Percentiles rank a stretch among this genome's conserved stretches.
These are phyloP conservation scores for Girardinus metallicus DNA, from an alignment of 2,797 vertebrate genomes.

Conservation along the genomic window DNA sequence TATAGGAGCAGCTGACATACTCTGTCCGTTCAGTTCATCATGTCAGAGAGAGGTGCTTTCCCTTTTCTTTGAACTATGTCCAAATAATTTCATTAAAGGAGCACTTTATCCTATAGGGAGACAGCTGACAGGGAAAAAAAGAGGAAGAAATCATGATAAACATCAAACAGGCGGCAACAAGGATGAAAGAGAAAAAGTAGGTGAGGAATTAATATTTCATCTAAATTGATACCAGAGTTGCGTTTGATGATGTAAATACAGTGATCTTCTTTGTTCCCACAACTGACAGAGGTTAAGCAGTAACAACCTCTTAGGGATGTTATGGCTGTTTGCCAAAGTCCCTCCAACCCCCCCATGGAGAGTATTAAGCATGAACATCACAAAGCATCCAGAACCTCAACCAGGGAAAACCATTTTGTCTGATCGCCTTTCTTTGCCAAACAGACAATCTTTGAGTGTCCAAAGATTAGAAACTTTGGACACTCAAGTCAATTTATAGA, in stretches of 20 bases:
- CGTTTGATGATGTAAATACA: slow-evolving; percentile 33
- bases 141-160: slow-evolving; percentile 48
- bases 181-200: slow-evolving; percentile 13
- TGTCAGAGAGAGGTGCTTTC: slow-evolving; percentile 65
- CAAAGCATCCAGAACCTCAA: slow-evolving; percentile 13
- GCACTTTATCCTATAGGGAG: slow-evolving; percentile 55
- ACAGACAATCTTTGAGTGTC: too few relatives aligned
- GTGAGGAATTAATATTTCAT: slow-evolving; percentile 44
- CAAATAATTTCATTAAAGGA: slow-evolving; percentile 75
- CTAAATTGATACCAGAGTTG: slow-evolving; percentile 47
- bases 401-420: slow-evolving; percentile 29
- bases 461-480: too few relatives aligned
- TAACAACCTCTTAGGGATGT: slow-evolving; percentile 37
- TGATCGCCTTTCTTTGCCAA: slow-evolving; percentile 5
- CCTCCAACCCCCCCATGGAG: not conserved
- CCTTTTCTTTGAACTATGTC: slow-evolving; percentile 55
- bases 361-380: slow-evolving; percentile 17
- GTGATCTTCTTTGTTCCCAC: slow-evolving; percentile 18
- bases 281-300: slow-evolving; percentile 28
- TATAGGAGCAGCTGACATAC: slow-evolving; percentile 33
- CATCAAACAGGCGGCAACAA: slow-evolving; percentile 30
- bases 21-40: slow-evolving; percentile 47
- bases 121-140: slow-evolving; percentile 47
- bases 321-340: slow-evolving; percentile 37
- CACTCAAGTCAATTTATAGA: slow-evolving; percentile 30